A percentile compares a stretch with the other conserved stretches of the same genome.
phyloP scores from a whole-genome alignment of 2,113 vertebrate genomes.

The Coturnix japonica region DNA sequence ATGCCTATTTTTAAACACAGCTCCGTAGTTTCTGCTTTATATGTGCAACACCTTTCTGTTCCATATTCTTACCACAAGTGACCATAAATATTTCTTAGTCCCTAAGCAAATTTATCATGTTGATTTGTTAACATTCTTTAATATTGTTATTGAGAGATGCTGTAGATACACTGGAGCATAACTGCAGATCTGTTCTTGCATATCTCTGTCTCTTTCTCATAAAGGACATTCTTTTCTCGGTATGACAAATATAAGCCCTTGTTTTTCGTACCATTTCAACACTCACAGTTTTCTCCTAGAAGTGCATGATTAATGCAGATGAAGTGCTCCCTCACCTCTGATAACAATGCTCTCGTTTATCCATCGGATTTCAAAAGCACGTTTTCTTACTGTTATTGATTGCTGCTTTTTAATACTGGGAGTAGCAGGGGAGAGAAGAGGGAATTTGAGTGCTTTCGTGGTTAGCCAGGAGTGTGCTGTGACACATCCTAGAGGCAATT shows the following conservation, averaged over 20 bases:
- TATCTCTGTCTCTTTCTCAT: neutral
- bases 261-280: neutral
- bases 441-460: neutral
- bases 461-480: neutral
- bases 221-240: neutral
- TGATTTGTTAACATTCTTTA: neutral
- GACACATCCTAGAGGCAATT: neutral
- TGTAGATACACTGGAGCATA: neutral
- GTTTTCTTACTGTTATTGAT: neutral
- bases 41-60: neutral
- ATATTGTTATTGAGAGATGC: neutral
- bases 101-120: neutral
- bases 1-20: neutral
- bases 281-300: neutral
- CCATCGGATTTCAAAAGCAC: neutral
- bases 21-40: neutral
- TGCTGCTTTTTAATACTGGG: neutral
- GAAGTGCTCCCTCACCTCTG: slow-evolving; percentile 3
- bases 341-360: neutral
- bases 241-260: neutral
- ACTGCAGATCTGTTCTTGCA: neutral
- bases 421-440: neutral
- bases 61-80: neutral
- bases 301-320: neutral
- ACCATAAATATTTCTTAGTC: neutral